Evolutionary conservation across 1,140 invertebrate genomes (phyloP).

Genomic region (Copidosoma floridanum): DNA sequence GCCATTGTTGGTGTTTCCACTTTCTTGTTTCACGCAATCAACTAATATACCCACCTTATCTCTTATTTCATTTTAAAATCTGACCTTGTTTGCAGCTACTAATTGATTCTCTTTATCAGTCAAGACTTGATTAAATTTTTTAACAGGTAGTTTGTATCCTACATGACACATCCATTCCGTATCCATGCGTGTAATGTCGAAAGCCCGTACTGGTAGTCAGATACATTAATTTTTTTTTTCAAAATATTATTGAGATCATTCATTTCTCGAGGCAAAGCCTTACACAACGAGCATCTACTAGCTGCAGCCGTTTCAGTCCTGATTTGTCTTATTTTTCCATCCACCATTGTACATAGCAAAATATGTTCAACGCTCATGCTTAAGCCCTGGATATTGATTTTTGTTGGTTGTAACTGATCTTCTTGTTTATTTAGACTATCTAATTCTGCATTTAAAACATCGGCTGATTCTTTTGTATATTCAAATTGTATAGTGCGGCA

Average conservation of each 20-base stretch:
- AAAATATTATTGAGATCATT: neutral
- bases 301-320: neutral
- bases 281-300: neutral
- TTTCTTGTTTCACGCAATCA: too few species aligned
- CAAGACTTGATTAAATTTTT: neutral
- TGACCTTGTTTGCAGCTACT: neutral
- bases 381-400: too few species aligned
- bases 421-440: too few species aligned
- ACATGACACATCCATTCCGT: constrained; percentile 1
- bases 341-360: too few species aligned
- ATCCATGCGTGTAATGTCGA: constrained; percentile 8
- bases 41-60: neutral
- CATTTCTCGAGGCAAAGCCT: neutral
- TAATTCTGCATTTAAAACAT: too few species aligned
- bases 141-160: neutral
- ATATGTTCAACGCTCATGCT: too few species aligned
- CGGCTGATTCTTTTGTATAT: too few species aligned
- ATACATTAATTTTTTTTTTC: neutral
- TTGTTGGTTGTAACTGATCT: too few species aligned
- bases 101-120: neutral
- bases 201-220: constrained; percentile 2
- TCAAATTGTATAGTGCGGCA: too few species aligned
- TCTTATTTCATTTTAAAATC: neutral
- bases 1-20: too few species aligned
- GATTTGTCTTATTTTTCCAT: constrained; percentile 3